Conservation (phyloP, 2,797 vertebrate genomes). For the Schizopygopsis pylzovi region DNA sequence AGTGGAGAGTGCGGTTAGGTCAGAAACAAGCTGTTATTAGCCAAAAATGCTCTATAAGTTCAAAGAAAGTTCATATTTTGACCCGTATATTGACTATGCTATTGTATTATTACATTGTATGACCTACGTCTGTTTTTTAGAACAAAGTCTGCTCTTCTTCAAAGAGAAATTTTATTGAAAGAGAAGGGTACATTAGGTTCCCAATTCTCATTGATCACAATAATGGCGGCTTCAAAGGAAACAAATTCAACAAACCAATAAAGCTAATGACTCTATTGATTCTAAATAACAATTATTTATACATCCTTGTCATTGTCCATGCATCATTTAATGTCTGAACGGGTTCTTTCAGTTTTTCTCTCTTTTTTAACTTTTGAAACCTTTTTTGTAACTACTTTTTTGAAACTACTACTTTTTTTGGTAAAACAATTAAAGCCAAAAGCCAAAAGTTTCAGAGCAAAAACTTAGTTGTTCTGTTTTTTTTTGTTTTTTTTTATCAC, state of each 20-base stretch:
- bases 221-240: neutral
- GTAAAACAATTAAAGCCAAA: neutral
- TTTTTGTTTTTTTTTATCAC: too few species aligned
- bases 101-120: neutral
- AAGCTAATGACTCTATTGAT: neutral
- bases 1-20: neutral
- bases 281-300: neutral
- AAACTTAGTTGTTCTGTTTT: neutral
- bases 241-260: neutral
- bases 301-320: neutral
- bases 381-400: too few species aligned
- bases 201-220: neutral
- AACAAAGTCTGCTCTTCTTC: constrained; percentile 7
- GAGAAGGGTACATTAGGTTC: neutral
- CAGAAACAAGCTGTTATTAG: neutral
- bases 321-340: neutral
- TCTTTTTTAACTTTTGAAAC: neutral
- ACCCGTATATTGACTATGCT: neutral
- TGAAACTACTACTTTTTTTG: neutral
- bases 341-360: too few species aligned
- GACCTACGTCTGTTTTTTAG: neutral
- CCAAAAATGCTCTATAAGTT: neutral
- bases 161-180: neutral
- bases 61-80: neutral
- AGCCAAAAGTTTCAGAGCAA: neutral